Percentiles rank a stretch among this genome's conserved stretches.
Evolutionary conservation across 2,113 vertebrate species (phyloP).

Genomic region (Istiophorus platypterus): DNA sequence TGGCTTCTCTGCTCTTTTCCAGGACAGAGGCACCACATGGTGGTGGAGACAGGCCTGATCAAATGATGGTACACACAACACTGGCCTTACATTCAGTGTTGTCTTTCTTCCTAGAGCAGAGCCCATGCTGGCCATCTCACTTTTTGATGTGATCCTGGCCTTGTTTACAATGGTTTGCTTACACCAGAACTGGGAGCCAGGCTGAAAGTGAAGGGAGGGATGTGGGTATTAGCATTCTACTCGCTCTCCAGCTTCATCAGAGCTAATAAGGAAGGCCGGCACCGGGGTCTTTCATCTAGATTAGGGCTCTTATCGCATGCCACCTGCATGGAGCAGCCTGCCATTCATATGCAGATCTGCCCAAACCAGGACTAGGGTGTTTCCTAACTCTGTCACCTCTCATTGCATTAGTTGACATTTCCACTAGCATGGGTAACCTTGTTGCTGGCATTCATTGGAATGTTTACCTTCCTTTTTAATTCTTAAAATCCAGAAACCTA

Average conservation of each 20-base stretch:
- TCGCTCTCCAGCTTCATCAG: constrained; percentile 70
- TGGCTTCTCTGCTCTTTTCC: constrained; percentile 89
- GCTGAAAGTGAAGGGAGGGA: constrained; percentile 43
- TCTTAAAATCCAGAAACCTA: constrained; percentile 36
- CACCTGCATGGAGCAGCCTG: constrained; percentile 77
- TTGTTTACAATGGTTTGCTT: constrained; percentile 69
- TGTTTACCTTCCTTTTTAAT: constrained; percentile 49
- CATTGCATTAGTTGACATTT: constrained; percentile 67
- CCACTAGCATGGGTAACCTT: constrained; percentile 56
- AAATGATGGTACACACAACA: constrained; percentile 82
- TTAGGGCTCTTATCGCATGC: constrained; percentile 80
- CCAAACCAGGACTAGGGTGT: constrained; percentile 57
- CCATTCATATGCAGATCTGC: constrained; percentile 80
- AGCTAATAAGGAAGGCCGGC: constrained; percentile 80
- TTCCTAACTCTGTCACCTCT: constrained; percentile 77
- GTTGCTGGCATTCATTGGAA: constrained; percentile 53
- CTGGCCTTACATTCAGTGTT: constrained; percentile 73
- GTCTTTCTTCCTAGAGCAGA: constrained; percentile 51
- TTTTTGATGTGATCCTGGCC: constrained; percentile 63
- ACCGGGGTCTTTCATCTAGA: constrained; percentile 78
- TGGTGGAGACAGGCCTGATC: constrained; percentile 87
- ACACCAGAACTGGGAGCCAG: constrained; percentile 52
- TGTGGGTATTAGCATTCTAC: constrained; percentile 79
- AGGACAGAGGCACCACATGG: constrained; percentile 85
- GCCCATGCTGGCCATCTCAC: constrained; percentile 26